Evolutionary conservation across 2,888 invertebrate genomes (phyloP).

Genomic region (Omphaloscelis lunosa): DNA sequence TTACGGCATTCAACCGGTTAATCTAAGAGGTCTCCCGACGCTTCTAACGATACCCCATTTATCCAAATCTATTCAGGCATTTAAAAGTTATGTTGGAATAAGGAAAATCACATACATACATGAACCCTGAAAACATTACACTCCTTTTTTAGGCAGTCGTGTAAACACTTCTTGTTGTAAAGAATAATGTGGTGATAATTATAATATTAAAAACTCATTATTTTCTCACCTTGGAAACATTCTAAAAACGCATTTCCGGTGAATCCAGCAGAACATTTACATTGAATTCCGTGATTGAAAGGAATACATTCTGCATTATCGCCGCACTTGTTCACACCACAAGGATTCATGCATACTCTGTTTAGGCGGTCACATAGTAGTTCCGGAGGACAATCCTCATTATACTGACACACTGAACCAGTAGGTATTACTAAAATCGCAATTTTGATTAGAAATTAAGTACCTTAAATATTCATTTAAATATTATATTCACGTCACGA

Average conservation of each 20-base stretch:
- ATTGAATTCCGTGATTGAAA: conserved; percentile 94
- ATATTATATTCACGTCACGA: background rate
- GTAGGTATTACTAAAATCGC: conserved; percentile 80
- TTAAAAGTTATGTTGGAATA: too few species aligned
- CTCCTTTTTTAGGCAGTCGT: too few species aligned
- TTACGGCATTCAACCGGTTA: too few species aligned
- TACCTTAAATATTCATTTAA: background rate
- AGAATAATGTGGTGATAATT: background rate
- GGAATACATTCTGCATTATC: conserved; percentile 95
- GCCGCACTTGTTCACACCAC: conserved; percentile 95
- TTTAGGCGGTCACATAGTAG: conserved; percentile 96
- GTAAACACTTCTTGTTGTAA: too few species aligned
- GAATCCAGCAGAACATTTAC: conserved; percentile 93
- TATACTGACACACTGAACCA: conserved; percentile 94
- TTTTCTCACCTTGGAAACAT: conserved; percentile 91
- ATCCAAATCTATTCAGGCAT: too few species aligned
- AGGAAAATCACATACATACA: too few species aligned
- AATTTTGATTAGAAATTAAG: conserved; percentile 32
- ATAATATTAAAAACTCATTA: background rate
- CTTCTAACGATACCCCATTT: too few species aligned
- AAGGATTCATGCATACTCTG: conserved; percentile 95
- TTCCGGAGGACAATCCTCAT: conserved; percentile 97
- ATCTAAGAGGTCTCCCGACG: background rate
- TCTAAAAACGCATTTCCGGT: conserved; percentile 94
- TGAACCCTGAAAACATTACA: too few species aligned